Evolutionary conservation across 2,888 invertebrate species (phyloP).

Genomic region (Rhingia rostrata): DNA sequence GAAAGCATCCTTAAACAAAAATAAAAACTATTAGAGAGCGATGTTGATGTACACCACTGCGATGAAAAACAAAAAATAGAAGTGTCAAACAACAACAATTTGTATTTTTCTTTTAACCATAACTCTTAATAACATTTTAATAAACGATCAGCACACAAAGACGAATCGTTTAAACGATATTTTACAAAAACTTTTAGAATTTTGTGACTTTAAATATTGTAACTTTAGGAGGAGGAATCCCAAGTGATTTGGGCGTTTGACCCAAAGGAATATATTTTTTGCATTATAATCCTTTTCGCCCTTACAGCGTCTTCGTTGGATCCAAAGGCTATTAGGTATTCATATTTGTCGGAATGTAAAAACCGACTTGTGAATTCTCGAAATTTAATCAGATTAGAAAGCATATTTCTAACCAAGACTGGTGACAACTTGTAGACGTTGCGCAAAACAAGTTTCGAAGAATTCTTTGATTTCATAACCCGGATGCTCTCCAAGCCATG

Average conservation of each 20-base stretch:
- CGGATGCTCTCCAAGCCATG: slow-evolving; percentile 60
- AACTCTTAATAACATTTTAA: too few species aligned
- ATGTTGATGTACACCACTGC: too few species aligned
- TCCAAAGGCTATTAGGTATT: slow-evolving; percentile 77
- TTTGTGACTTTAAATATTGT: not conserved
- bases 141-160: too few species aligned
- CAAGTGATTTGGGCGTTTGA: slow-evolving; percentile 75
- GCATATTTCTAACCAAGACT: slow-evolving; percentile 2
- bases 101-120: too few species aligned
- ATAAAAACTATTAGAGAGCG: too few species aligned
- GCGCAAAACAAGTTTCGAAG: slow-evolving; percentile 75
- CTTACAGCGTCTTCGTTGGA: slow-evolving; percentile 78
- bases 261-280: slow-evolving; percentile 75
- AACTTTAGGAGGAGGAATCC: slow-evolving; percentile 62
- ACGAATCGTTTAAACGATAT: too few species aligned
- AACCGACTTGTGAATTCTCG: not conserved
- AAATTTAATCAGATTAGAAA: slow-evolving; percentile 70
- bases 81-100: too few species aligned
- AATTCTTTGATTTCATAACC: slow-evolving; percentile 77
- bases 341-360: slow-evolving; percentile 46
- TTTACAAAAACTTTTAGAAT: too few species aligned
- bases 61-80: too few species aligned
- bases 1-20: too few species aligned
- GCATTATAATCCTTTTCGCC: slow-evolving; percentile 75
- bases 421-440: slow-evolving; percentile 36